Conservation (phyloP, 2,888 invertebrate genomes). For the Spatulosminthurus flaviceps region DNA sequence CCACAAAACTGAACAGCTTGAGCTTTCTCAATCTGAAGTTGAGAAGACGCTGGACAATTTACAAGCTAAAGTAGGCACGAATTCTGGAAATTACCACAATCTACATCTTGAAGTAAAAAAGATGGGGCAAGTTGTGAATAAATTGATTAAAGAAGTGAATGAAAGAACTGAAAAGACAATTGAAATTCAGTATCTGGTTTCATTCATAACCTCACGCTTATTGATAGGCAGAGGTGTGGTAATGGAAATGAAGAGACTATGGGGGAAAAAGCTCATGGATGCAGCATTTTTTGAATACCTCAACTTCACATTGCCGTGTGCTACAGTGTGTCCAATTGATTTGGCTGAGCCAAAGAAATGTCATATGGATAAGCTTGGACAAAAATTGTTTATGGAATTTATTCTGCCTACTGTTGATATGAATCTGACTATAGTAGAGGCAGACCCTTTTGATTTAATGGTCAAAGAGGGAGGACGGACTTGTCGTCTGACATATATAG, state of each 20-base stretch:
- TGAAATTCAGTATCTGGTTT: neutral
- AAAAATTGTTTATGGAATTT: neutral
- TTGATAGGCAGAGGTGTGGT: neutral
- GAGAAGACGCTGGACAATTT: neutral
- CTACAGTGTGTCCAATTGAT: slow-evolving; percentile 4
- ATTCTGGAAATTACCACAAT: neutral
- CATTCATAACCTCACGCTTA: neutral
- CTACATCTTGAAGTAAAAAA: neutral
- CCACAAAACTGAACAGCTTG: neutral
- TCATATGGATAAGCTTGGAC: neutral
- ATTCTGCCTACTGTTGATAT: neutral
- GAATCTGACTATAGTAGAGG: neutral
- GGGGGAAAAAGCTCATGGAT: neutral
- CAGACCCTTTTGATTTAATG: slow-evolving; percentile 39
- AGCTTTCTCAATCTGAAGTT: too few relatives aligned
- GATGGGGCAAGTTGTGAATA: neutral
- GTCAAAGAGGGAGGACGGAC: neutral
- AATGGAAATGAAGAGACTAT: neutral
- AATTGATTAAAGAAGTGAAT: neutral
- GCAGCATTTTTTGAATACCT: slow-evolving; percentile 2
- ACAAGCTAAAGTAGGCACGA: neutral
- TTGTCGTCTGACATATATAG: slow-evolving; percentile 24
- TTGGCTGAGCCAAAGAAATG: neutral
- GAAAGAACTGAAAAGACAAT: neutral
- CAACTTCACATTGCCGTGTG: slow-evolving; percentile 34